phyloP scores from a whole-genome alignment of 2,888 invertebrate species.

The Myopa tessellatipennis region DNA sequence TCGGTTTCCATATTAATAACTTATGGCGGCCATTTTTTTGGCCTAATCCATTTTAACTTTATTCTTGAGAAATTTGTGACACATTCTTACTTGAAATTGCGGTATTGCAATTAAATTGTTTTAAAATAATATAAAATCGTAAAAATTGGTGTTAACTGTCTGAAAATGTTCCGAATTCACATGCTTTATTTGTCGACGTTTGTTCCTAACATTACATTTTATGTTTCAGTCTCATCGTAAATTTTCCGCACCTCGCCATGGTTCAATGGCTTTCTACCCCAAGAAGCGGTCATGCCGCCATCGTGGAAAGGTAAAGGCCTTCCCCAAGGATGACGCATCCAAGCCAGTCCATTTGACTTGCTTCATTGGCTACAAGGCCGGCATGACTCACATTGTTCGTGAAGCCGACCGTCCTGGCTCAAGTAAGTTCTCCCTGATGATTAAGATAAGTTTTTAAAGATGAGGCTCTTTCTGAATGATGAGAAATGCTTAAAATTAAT shows the following conservation, averaged over 20 bases:
- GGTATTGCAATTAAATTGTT: background rate
- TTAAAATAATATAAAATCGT: background rate
- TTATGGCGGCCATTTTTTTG: background rate
- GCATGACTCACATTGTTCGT: constrained; percentile 99
- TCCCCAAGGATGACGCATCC: constrained; percentile 96
- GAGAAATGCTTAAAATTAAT: constrained; percentile 63
- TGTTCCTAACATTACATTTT: background rate
- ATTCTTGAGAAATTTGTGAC: background rate
- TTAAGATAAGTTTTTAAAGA: background rate
- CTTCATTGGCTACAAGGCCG: constrained; percentile 98
- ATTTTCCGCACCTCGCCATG: constrained; percentile 99
- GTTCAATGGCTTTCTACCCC: constrained; percentile 99
- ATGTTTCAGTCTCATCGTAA: constrained; percentile 95
- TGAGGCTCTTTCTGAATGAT: constrained; percentile 54
- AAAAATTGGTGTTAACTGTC: background rate
- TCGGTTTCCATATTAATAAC: background rate
- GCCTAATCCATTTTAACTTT: background rate
- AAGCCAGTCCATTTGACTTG: constrained; percentile 98
- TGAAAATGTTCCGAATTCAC: background rate
- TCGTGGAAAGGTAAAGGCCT: constrained; percentile 99
- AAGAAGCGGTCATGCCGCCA: constrained; percentile 96
- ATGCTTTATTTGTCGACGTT: background rate
- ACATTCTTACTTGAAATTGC: background rate
- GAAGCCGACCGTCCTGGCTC: constrained; percentile 99
- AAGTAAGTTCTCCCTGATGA: constrained; percentile 76